Base-by-base conservation (phyloP, 2,113 vertebrate species). In the Ploceus nigricollis region DNA sequence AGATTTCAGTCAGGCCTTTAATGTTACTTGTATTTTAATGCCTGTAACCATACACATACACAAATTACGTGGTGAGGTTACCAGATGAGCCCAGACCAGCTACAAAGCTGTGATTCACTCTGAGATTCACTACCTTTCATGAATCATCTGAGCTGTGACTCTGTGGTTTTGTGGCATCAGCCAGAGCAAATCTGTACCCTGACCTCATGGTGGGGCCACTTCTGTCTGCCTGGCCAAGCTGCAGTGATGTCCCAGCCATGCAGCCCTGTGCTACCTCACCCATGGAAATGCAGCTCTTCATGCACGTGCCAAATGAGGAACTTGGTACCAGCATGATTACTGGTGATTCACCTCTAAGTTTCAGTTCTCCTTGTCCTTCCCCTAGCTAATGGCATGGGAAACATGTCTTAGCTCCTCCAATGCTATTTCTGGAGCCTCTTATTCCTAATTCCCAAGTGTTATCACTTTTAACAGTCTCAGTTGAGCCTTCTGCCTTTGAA, bases 71-170 rank as follows among this genome's bases (percentile, higher is more conserved):
- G 53, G 72, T 91, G 91, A 89, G 42, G 40, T 78, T 79, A 92
- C 69, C 60, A 76, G 92, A 94, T 31, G 69, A 87, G 69, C 44
- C 69, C 73, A 87, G 57, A 79, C 20, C 42, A 64, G 37, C 56
- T 92, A 92, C 76, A 96, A 86, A 91, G 76, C 68, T 84, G 81
- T 68, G 91, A 96, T 77, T 93, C 68, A 90, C 57, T 88, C 82
- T 4, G 19, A 78, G 65, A 89, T 80, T 92, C 5, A 5, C 85
- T 93, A 58, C 60, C 14, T 25, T 58, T 86, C 51, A 18, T 77
- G 72, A 89, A 68, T 54, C 51, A 90, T 57, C 44, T 33, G 40
- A 90, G 76, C 57, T 90, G 86, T 3, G 4, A 92, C 60, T 51
- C n/a, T 58, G 68, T n/a, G 84, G 91, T 83, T 94, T 90, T 10